Base-by-base conservation (phyloP, 2,113 vertebrate genomes). In the Nothobranchius kuhntae region DNA sequence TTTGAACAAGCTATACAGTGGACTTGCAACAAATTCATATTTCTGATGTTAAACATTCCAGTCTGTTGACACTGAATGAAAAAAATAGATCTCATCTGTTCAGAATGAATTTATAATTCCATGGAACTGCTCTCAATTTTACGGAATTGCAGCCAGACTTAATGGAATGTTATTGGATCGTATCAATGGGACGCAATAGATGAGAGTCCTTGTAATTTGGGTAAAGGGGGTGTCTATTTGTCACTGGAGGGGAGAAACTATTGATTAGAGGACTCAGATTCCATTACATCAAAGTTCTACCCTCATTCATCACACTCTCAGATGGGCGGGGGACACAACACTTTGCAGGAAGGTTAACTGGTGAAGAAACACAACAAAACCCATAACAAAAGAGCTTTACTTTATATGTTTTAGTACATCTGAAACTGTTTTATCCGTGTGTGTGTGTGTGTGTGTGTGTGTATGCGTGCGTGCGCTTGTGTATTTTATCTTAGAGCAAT, bases 241-340 rank as follows among this genome's bases (percentile, higher is more conserved):
- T 91, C 88, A 91, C 81, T 90, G 86, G 76, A 90, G 89, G 86
- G 85, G 79, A 89, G 88, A 89, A 86, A 82, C 68, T 91, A 93
- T 91, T 65, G 88, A 92, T 92, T 88, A 87, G 82, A 83, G 65
- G 83, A 91, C 86, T 93, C 89, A 87, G 88, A 90, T 90, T 86
- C 85, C 81, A 92, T 91, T 91, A 89, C 52, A 75, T 89, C 85
- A 86, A 58, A 85, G 62, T 59, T 71, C 68, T 44, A 13, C 60
- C 68, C 83, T 85, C 87, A 78, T 89, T 86, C 86, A 89, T 91
- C 89, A 91, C 82, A 50, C 62, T 69, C 73, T 65, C 65, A 77
- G 79, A 71, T 36, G 68, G 63, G 70, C 48, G 75, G 61, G 75
- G 66, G 78, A 78, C 70, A 69, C 46, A 72, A 62, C 71, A 26